phyloP scores from a whole-genome alignment of 1,140 invertebrate species.

The Zaprionus lachaisei region DNA sequence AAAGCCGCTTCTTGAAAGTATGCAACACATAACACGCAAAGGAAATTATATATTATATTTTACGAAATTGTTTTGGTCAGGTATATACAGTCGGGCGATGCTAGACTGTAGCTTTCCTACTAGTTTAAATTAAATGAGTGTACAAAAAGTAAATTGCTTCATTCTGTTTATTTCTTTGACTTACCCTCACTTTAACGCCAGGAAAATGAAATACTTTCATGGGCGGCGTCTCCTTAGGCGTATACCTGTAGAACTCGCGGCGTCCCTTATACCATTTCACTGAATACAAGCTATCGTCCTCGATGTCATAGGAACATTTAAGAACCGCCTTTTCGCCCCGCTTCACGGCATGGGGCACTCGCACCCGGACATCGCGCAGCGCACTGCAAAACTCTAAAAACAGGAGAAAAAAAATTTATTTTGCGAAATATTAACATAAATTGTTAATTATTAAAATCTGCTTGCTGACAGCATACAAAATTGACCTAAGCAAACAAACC shows the following conservation, averaged over 20 bases:
- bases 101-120: no score
- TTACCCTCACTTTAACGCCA: conserved; percentile 92
- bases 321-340: conserved; percentile 88
- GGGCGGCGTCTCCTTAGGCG: conserved; percentile 89
- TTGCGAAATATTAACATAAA: conserved; percentile 42
- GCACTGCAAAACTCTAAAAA: conserved; percentile 53
- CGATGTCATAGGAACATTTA: conserved; percentile 91
- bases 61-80: no score
- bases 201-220: conserved; percentile 90
- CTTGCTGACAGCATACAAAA: conserved; percentile 51
- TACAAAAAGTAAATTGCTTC: not conserved
- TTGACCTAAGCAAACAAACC: conserved; percentile 57
- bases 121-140: not conserved
- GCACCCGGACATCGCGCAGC: conserved; percentile 88
- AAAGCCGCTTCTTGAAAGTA: no score
- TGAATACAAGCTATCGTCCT: conserved; percentile 91
- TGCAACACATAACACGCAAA: no score
- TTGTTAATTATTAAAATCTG: conserved; percentile 57
- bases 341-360: conserved; percentile 88
- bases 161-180: conserved; percentile 26
- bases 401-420: conserved; percentile 24
- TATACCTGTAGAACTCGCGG: conserved; percentile 91
- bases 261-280: conserved; percentile 94
- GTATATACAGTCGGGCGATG: no score
- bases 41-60: no score